A percentile compares a stretch with the other conserved stretches of the same genome.
These are phyloP conservation scores for Seriola aureovittata DNA, from an alignment of 2,113 vertebrate species.

Conservation along the genomic window DNA sequence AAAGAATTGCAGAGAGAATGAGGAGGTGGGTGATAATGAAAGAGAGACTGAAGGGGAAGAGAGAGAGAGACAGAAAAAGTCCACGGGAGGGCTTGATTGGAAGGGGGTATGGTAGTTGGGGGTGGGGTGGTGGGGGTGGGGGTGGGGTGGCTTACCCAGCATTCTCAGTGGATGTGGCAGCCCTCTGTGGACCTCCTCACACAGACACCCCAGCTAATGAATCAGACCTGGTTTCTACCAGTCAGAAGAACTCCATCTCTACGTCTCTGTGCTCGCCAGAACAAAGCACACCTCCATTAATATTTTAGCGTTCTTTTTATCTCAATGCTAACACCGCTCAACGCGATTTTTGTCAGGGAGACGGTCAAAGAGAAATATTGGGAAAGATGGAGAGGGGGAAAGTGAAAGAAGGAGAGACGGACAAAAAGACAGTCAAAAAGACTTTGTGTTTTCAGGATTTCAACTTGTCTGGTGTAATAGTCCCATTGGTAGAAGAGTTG, in stretches of 20 bases:
- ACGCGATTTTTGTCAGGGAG: constrained; percentile 84
- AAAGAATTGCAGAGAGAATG: constrained; percentile 59
- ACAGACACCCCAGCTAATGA: constrained; percentile 94
- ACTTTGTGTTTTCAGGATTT: constrained; percentile 73
- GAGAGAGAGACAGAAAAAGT: constrained; percentile 38
- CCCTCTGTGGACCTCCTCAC: constrained; percentile 89
- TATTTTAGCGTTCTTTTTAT: constrained; percentile 95
- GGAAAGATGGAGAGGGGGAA: constrained; percentile 50
- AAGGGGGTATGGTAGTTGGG: constrained; percentile 37
- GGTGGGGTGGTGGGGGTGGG: constrained; percentile 35
- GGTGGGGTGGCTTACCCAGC: constrained; percentile 49
- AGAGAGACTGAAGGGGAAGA: constrained; percentile 43
- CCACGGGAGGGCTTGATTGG: constrained; percentile 63
- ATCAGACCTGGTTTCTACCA: constrained; percentile 89
- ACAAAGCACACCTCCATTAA: constrained; percentile 95
- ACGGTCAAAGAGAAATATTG: constrained; percentile 71
- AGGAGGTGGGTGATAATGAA: constrained; percentile 57
- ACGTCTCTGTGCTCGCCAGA: constrained; percentile 87
- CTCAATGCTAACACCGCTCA: constrained; percentile 92
- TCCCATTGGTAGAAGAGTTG: constrained; percentile 65
- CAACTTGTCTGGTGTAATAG: constrained; percentile 72
- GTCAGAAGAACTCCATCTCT: constrained; percentile 86
- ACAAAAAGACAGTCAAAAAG: constrained; percentile 61
- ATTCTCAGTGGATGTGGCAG: constrained; percentile 92
- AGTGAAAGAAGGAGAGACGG: constrained; percentile 57